Evolutionary conservation across 1,140 invertebrate genomes (phyloP).

Genomic region (Drosophila nigromelanica): DNA sequence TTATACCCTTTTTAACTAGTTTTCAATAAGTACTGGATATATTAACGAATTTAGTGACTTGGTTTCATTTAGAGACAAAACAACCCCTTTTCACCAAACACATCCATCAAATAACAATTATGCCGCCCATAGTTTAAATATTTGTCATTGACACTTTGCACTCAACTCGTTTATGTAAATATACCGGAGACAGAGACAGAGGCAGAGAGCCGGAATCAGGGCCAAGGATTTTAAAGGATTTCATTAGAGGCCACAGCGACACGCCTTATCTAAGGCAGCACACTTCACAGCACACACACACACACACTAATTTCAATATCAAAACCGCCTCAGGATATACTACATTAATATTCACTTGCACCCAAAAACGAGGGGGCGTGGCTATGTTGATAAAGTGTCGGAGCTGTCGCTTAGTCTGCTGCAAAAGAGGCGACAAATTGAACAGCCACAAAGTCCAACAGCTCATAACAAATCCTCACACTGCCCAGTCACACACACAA

Average conservation of each 20-base stretch:
- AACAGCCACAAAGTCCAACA: slow-evolving; percentile 31
- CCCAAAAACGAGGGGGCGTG: slow-evolving; percentile 54
- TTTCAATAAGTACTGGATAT: no score
- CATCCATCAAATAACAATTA: slow-evolving; percentile 67
- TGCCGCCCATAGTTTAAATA: slow-evolving; percentile 55
- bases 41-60: background rate
- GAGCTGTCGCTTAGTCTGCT: slow-evolving; percentile 40
- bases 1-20: no score
- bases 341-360: slow-evolving; percentile 71
- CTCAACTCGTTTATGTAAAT: slow-evolving; percentile 69
- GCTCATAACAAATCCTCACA: slow-evolving; percentile 63
- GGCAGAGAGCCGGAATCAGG: background rate
- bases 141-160: slow-evolving; percentile 51
- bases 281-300: background rate
- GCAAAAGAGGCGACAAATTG: slow-evolving; percentile 48
- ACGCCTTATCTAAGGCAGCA: slow-evolving; percentile 49
- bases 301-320: slow-evolving; percentile 73
- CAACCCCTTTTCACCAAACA: slow-evolving; percentile 19
- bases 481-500: slow-evolving; percentile 13
- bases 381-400: slow-evolving; percentile 60
- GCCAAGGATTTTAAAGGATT: slow-evolving; percentile 47
- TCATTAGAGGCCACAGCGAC: slow-evolving; percentile 61
- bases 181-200: slow-evolving; percentile 21
- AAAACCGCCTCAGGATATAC: slow-evolving; percentile 48
- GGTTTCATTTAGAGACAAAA: slow-evolving; percentile 1